phyloP scores from a whole-genome alignment of 2,888 invertebrate genomes.

The Theretra japonica region DNA sequence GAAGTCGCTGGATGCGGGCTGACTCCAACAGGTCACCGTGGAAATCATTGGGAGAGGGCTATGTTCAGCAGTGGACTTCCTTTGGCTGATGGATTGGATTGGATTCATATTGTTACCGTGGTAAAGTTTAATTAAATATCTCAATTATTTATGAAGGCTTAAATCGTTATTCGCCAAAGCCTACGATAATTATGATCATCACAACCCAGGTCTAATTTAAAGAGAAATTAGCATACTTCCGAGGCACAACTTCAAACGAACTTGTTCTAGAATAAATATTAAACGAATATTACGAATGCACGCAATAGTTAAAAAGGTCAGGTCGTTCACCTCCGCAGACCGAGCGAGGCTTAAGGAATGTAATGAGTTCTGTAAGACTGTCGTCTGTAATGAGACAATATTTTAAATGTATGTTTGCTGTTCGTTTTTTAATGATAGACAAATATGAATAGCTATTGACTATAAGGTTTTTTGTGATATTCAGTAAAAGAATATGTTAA shows the following conservation, averaged over 20 bases:
- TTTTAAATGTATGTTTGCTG: background rate
- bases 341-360: background rate
- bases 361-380: background rate
- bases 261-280: conserved; percentile 9
- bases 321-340: conserved; percentile 7
- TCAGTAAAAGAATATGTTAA: too few relatives aligned
- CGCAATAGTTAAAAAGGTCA: background rate
- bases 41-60: too few relatives aligned
- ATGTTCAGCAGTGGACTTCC: too few relatives aligned
- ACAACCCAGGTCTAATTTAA: background rate
- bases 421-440: too few relatives aligned
- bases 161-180: background rate
- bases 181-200: background rate
- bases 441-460: too few relatives aligned
- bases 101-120: too few relatives aligned
- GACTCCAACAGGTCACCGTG: too few relatives aligned
- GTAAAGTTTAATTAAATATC: too few relatives aligned
- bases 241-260: conserved; percentile 3
- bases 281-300: background rate
- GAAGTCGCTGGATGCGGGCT: too few relatives aligned
- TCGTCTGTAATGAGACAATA: background rate
- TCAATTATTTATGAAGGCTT: too few relatives aligned
- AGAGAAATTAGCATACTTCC: conserved; percentile 10
- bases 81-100: too few relatives aligned
- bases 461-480: too few relatives aligned